Evolutionary conservation across 2,888 invertebrate genomes (phyloP).

Genomic region (Mythimna albipuncta): DNA sequence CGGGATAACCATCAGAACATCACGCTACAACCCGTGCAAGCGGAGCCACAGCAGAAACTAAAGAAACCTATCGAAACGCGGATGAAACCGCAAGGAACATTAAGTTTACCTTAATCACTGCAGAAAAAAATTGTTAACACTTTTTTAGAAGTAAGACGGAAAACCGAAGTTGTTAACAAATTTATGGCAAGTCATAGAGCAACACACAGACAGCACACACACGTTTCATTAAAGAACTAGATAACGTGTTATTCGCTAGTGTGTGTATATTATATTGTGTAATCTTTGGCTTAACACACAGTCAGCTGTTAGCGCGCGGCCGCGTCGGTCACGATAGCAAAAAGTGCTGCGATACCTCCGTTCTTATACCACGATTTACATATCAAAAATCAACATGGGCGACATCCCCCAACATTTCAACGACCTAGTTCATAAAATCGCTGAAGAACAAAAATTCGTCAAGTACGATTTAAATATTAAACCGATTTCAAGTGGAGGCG

Average conservation of each 20-base stretch:
- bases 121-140: too few relatives aligned
- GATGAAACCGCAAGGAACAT: too few relatives aligned
- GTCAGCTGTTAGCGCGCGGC: not conserved
- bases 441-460: conserved; percentile 56
- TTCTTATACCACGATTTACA: not conserved
- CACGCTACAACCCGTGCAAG: too few relatives aligned
- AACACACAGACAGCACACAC: not conserved
- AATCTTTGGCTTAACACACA: not conserved
- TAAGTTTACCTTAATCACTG: too few relatives aligned
- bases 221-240: not conserved
- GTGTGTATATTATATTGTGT: not conserved
- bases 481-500: conserved; percentile 67
- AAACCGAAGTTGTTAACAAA: not conserved
- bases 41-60: too few relatives aligned
- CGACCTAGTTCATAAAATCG: conserved; percentile 55
- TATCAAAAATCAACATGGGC: conserved; percentile 35
- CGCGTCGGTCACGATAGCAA: not conserved
- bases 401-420: conserved; percentile 29
- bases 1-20: too few relatives aligned
- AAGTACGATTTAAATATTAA: conserved; percentile 59
- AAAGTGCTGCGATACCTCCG: not conserved
- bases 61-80: too few relatives aligned
- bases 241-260: not conserved
- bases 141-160: not conserved
- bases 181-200: not conserved